Conservation (phyloP, 2,888 invertebrate species). For the Pollenia amentaria region DNA sequence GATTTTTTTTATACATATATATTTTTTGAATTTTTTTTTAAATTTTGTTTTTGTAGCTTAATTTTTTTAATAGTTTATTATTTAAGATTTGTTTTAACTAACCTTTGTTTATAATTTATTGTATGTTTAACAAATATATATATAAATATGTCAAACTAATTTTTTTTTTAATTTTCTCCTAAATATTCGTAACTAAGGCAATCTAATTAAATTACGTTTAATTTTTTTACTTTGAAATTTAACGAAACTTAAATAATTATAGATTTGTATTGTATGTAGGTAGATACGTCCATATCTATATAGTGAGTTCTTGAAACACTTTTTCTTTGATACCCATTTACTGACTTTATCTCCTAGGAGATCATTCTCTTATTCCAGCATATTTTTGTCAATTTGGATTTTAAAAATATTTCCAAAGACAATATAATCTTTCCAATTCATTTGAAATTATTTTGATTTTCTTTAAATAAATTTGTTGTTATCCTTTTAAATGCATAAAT, state of each 20-base stretch:
- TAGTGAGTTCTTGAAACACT: not conserved
- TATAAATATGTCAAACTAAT: not conserved
- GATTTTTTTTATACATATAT: conserved; percentile 22
- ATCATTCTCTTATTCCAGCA: too few relatives aligned
- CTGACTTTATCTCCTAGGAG: not conserved
- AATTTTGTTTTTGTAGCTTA: conserved; percentile 59
- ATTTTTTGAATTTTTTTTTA: conserved; percentile 30
- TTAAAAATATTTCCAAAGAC: too few relatives aligned
- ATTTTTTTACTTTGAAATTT: conserved; percentile 7
- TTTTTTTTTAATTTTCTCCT: conserved; percentile 1
- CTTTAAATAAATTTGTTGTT: too few relatives aligned
- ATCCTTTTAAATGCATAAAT: not conserved
- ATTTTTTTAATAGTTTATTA: conserved; percentile 52
- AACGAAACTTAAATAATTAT: conserved; percentile 25
- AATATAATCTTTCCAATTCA: too few relatives aligned
- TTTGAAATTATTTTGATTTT: too few relatives aligned
- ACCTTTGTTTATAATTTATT: conserved; percentile 53
- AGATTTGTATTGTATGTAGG: conserved; percentile 6
- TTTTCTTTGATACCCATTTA: not conserved
- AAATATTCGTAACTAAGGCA: conserved; percentile 53
- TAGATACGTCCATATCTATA: conserved; percentile 43
- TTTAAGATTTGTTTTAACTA: conserved; percentile 45
- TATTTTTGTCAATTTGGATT: too few relatives aligned
- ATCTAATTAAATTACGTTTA: conserved; percentile 26
- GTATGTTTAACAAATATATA: not conserved